A percentile compares a stretch with the other conserved stretches of the same genome.
Conservation (phyloP, 2,797 vertebrate genomes). For the Sphenodon punctatus region DNA sequence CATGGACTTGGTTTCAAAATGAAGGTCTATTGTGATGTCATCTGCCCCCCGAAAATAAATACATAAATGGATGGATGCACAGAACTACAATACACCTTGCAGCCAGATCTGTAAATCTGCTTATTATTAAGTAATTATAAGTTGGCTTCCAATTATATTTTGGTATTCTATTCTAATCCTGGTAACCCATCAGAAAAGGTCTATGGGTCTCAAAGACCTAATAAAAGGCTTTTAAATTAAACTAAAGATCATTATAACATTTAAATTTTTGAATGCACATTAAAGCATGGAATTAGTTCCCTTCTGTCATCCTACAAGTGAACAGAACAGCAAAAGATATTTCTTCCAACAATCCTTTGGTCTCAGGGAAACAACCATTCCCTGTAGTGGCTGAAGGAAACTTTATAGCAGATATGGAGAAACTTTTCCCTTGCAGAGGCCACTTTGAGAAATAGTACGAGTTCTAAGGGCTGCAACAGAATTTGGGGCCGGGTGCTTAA, state of each 20-base stretch:
- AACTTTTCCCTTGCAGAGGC: no score
- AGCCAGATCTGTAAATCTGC: not conserved
- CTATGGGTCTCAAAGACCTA: rapidly evolving
- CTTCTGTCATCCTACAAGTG: not conserved
- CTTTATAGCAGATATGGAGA: no score
- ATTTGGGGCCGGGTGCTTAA: no score
- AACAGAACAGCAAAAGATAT: rapidly evolving
- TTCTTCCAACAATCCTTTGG: not conserved
- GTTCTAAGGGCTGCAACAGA: no score
- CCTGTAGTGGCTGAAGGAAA: not conserved
- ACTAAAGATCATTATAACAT: not conserved
- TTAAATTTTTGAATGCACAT: not conserved
- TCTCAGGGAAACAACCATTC: not conserved
- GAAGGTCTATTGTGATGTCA: not conserved
- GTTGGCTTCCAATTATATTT: not conserved
- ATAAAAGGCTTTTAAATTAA: not conserved
- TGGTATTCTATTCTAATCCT: not conserved
- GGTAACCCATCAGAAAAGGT: not conserved
- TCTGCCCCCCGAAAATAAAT: not conserved
- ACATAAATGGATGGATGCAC: not conserved
- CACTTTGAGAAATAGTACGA: no score
- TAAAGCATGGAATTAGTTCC: not conserved
- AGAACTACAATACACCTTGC: not conserved
- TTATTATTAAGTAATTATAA: not conserved
- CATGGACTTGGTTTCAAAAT: not conserved